Base-by-base conservation (phyloP, 2,888 invertebrate genomes). In the Sycophila texana region DNA sequence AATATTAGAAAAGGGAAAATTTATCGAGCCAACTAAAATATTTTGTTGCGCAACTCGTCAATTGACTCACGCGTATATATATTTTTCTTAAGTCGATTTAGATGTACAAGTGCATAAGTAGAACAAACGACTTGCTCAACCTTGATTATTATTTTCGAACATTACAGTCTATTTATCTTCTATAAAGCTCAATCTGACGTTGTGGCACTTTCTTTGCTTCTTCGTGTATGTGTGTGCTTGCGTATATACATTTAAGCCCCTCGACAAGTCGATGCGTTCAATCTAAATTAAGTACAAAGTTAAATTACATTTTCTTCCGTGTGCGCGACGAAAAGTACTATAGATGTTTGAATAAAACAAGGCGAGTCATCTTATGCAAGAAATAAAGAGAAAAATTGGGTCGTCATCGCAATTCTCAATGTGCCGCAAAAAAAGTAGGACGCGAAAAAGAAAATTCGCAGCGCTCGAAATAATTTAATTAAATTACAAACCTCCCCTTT, bases 251-350 rank as follows among this genome's bases (percentile, higher is more conserved):
- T 39, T 39, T 5, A 63, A 76, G 73, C 39, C 22, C 73, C 75
- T 68, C 22, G 63, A 70, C 68, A 77, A 76, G 76, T 80, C 70
- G 57, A 47, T 71, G 74, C 77, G 57, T 81, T 81, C 70, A 61
- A 81, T 81, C 81, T 77, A 81, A 81, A 81, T 81, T 81, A 77
- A 81, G 74, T 74, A 74, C 77, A 81, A 81, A 71, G 81, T 77
- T 77, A 76, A 79, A 79, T 73, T 76, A 81, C 76, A 76, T 58
- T 79, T 79, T 73, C 76, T 78, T 81, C 65, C 72, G 49, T 72
- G 72, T 51, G 57, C 60, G 39, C 39, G 10, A 10, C 66, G 73
- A 76, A 79, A 76, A 74, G 68, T 74, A 78, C 55, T 60, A 60
- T 71, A 26, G 26, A 53, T 68, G 75, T 78, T 81, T 73, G 73